These are phyloP conservation scores for Zingel zingel DNA, from an alignment of 2,113 vertebrate genomes.

Conservation along the genomic window DNA sequence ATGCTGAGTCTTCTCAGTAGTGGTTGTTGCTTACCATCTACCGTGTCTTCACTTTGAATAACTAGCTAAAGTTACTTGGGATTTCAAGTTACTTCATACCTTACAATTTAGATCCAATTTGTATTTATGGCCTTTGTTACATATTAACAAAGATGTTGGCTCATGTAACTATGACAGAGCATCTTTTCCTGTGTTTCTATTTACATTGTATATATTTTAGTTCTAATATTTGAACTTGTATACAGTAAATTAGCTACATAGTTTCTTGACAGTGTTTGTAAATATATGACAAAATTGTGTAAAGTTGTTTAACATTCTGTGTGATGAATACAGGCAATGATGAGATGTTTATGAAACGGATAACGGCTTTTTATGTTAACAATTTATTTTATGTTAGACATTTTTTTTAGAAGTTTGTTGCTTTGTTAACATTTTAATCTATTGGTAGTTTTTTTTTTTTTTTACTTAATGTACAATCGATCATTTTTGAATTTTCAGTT, in stretches of 20 bases:
- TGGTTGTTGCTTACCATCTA: conserved; percentile 4
- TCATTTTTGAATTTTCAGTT: conserved; percentile 51
- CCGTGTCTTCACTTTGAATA: conserved; percentile 6
- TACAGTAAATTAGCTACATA: conserved; percentile 15
- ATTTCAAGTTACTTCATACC: conserved; percentile 40
- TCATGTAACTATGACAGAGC: background rate
- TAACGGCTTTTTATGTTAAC: conserved; percentile 5
- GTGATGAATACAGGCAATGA: conserved; percentile 10
- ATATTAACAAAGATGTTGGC: background rate
- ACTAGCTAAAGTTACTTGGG: conserved; percentile 36
- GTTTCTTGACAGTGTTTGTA: conserved; percentile 56
- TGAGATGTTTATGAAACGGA: conserved; percentile 18
- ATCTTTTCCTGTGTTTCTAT: conserved; percentile 15
- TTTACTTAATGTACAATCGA: conserved; percentile 37
- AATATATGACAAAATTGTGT: conserved; percentile 21
- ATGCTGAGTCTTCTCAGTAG: conserved; percentile 60
- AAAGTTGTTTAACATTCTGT: conserved; percentile 31
- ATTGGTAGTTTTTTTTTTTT: conserved; percentile 59
- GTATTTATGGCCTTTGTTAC: conserved; percentile 15
- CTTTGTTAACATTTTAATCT: conserved; percentile 53
- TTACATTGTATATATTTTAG: conserved; percentile 38
- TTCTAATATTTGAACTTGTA: conserved; percentile 47
- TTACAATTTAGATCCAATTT: conserved; percentile 28
- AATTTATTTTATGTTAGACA: conserved; percentile 15
- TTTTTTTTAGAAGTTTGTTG: conserved; percentile 43